Evolutionary conservation across 2,797 vertebrate species (phyloP).

Genomic region (Sebastes glaucus): DNA sequence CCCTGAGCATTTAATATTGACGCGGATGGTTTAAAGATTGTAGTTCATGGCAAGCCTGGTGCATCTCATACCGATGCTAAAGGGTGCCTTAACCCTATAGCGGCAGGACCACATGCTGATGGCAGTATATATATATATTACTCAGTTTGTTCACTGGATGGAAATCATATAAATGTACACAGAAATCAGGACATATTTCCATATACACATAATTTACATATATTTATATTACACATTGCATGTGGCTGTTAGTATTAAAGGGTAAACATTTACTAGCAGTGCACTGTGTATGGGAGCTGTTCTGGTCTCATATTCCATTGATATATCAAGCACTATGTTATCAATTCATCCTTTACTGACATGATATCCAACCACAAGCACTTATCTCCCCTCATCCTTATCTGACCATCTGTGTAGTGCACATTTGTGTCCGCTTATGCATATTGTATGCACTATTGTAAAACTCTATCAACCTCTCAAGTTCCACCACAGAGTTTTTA

Average conservation of each 20-base stretch:
- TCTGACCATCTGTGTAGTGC: conserved; percentile 32
- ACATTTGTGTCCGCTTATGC: conserved; percentile 31
- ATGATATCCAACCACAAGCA: neutral
- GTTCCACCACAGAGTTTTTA: conserved; percentile 40
- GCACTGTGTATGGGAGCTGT: neutral
- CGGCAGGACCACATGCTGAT: too few relatives aligned
- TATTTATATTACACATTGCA: neutral
- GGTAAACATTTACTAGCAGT: neutral
- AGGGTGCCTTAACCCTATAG: too few relatives aligned
- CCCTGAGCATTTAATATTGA: too few relatives aligned
- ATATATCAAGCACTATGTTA: neutral
- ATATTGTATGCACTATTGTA: conserved; percentile 27
- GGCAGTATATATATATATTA: too few relatives aligned
- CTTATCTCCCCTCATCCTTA: conserved; percentile 7
- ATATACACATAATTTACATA: neutral
- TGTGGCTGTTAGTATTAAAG: neutral
- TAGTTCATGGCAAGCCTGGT: too few relatives aligned
- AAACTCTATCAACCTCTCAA: conserved; percentile 47
- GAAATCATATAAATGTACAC: neutral
- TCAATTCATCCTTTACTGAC: neutral
- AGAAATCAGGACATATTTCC: neutral
- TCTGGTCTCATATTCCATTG: neutral
- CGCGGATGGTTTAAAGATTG: too few relatives aligned
- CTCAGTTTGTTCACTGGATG: neutral
- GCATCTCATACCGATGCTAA: too few relatives aligned